phyloP scores from a whole-genome alignment of 2,113 vertebrate genomes.

The Mus pahari region DNA sequence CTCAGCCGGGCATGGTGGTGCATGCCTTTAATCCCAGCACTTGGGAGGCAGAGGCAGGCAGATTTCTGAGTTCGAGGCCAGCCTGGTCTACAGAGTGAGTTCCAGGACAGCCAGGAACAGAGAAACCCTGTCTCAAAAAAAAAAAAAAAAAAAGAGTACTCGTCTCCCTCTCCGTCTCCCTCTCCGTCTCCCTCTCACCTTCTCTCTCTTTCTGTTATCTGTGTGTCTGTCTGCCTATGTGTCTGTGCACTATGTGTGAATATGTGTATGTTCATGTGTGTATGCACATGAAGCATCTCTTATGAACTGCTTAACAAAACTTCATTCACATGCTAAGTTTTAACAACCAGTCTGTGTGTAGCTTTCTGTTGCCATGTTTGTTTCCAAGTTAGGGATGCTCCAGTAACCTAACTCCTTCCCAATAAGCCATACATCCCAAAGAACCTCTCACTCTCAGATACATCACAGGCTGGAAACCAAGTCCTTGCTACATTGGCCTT shows the following conservation, averaged over 20 bases:
- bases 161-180: background rate
- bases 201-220: background rate
- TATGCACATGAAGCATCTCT: background rate
- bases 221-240: background rate
- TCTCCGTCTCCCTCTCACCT: background rate
- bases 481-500: background rate
- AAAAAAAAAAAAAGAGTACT: too few species aligned
- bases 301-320: background rate
- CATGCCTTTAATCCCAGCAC: too few species aligned
- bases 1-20: too few species aligned
- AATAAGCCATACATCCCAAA: background rate
- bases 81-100: too few species aligned
- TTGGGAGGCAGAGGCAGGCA: too few species aligned
- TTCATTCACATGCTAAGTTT: background rate
- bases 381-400: background rate
- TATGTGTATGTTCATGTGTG: background rate
- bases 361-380: background rate
- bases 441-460: background rate
- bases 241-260: background rate
- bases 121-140: too few species aligned
- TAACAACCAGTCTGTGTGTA: background rate
- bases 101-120: too few species aligned
- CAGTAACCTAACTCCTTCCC: background rate
- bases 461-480: background rate
- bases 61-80: too few species aligned